Evolutionary conservation across 2,888 invertebrate genomes (phyloP).

Genomic region (Globia sparganii): DNA sequence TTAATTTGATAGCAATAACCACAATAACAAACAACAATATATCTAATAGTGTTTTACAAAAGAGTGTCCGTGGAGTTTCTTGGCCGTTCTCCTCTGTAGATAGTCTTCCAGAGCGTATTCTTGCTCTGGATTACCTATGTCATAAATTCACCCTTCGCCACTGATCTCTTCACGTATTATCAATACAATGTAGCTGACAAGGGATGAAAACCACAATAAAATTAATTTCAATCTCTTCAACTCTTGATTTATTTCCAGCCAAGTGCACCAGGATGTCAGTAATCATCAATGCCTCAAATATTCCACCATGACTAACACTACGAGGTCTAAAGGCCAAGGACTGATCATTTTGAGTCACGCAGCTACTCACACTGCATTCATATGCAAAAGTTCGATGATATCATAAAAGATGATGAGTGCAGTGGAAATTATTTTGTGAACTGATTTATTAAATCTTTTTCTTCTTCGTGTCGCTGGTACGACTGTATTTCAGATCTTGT

Average conservation of each 20-base stretch:
- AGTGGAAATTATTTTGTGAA: background rate
- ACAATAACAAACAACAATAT: background rate
- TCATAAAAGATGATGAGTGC: constrained; percentile 24
- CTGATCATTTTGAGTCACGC: constrained; percentile 60
- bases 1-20: background rate
- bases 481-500: background rate
- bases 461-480: background rate
- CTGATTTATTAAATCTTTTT: background rate
- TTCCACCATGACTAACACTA: constrained; percentile 40
- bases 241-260: background rate
- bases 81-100: background rate
- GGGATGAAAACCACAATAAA: background rate
- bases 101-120: too few relatives aligned
- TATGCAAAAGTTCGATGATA: constrained; percentile 32
- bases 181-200: background rate
- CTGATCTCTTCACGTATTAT: background rate
- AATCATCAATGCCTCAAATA: constrained; percentile 36
- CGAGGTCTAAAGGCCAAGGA: constrained; percentile 53
- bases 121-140: background rate
- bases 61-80: background rate
- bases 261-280: constrained; percentile 25
- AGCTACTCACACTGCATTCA: constrained; percentile 35
- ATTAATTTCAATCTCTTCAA: background rate
- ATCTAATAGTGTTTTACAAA: background rate
- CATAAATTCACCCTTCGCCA: too few relatives aligned